A percentile compares a stretch with the other conserved stretches of the same genome.
Evolutionary conservation across 2,797 vertebrate species (phyloP).

Genomic region (Diplodus sargus): DNA sequence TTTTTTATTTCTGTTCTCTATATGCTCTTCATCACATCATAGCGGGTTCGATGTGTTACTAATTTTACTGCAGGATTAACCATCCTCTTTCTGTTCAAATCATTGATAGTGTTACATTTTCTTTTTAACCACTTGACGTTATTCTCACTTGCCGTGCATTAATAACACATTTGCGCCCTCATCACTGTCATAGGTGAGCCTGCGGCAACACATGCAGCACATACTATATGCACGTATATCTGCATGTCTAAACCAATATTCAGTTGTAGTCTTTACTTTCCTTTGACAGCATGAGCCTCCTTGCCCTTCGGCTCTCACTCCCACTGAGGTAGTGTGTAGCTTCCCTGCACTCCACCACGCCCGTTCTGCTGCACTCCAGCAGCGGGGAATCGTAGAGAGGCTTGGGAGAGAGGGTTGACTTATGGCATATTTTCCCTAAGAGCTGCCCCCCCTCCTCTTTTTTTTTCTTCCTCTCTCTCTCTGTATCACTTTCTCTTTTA

Average conservation of each 20-base stretch:
- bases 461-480: not conserved
- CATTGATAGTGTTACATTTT: too few relatives aligned
- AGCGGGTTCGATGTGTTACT: too few relatives aligned
- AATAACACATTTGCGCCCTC: not conserved
- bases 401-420: constrained; percentile 8
- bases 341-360: constrained; percentile 5
- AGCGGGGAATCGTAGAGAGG: not conserved
- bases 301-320: constrained; percentile 56
- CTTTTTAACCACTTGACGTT: too few relatives aligned
- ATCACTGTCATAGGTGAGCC: constrained; percentile 15
- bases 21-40: too few relatives aligned
- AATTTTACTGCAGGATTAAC: too few relatives aligned
- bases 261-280: constrained; percentile 26
- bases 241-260: constrained; percentile 40
- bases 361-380: constrained; percentile 14
- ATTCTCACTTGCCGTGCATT: too few relatives aligned
- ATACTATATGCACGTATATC: constrained; percentile 29
- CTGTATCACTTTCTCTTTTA: constrained; percentile 8
- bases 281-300: constrained; percentile 44
- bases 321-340: constrained; percentile 39
- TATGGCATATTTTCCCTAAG: constrained; percentile 13
- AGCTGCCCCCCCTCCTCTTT: not conserved
- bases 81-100: too few relatives aligned
- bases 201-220: not conserved
- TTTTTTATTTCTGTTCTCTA: too few relatives aligned